Evolutionary conservation across 2,888 invertebrate genomes (phyloP).

Genomic region (Reticulitermes lucifugus): DNA sequence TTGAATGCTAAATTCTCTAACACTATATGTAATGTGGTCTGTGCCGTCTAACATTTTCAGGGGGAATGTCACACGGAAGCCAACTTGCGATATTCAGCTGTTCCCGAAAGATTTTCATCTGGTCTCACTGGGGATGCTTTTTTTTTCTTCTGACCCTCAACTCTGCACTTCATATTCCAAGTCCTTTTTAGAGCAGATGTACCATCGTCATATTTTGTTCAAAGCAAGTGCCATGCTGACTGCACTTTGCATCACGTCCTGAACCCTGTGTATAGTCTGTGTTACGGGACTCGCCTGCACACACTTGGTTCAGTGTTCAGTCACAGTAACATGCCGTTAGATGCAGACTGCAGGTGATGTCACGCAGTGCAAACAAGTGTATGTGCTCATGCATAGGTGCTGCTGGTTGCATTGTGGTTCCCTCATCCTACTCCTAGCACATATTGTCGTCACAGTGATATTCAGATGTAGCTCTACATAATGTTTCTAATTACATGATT

Average conservation of each 20-base stretch:
- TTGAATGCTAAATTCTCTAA: neutral
- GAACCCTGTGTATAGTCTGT: neutral
- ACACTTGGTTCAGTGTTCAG: too few species aligned
- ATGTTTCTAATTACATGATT: too few species aligned
- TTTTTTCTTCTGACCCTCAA: neutral
- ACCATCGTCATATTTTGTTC: neutral
- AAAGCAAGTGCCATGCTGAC: constrained; percentile 38
- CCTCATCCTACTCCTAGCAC: too few species aligned
- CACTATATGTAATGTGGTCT: neutral
- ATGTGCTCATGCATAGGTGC: too few species aligned
- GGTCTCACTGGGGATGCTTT: neutral
- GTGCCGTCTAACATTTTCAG: neutral
- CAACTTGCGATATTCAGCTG: constrained; percentile 28
- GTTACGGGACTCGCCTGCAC: neutral
- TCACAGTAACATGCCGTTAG: too few species aligned
- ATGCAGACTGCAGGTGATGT: too few species aligned
- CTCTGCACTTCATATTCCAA: constrained; percentile 50
- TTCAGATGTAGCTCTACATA: too few species aligned
- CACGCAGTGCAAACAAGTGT: too few species aligned
- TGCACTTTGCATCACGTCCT: constrained; percentile 43
- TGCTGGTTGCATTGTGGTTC: too few species aligned
- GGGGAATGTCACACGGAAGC: constrained; percentile 24
- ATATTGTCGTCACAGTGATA: too few species aligned
- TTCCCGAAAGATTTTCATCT: neutral
- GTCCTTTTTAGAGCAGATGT: constrained; percentile 30